A percentile compares a stretch with the other conserved stretches of the same genome.
Evolutionary conservation across 2,797 vertebrate species (phyloP).

Genomic region (Spea hammondii): DNA sequence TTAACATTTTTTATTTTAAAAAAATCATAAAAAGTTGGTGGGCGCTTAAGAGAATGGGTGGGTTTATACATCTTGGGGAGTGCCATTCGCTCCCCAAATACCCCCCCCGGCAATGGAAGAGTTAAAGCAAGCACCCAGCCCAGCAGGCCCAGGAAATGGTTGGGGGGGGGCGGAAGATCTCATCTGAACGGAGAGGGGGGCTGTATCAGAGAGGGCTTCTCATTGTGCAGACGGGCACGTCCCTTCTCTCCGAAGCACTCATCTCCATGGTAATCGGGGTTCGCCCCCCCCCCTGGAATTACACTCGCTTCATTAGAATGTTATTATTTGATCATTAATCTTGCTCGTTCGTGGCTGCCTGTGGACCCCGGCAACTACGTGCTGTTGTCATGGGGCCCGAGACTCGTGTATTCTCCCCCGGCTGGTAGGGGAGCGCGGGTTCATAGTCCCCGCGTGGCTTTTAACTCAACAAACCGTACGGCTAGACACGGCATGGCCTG

Average conservation of each 20-base stretch:
- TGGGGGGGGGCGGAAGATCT: neutral
- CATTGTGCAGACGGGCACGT: neutral
- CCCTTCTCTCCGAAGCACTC: neutral
- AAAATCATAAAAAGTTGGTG: no score
- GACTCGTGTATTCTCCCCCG: neutral
- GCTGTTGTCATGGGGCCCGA: constrained; percentile 20
- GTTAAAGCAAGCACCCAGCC: no score
- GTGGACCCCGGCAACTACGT: neutral
- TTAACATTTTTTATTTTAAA: no score
- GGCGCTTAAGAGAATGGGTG: no score
- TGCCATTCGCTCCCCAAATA: no score
- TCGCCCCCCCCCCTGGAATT: constrained; percentile 2
- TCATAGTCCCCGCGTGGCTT: no score
- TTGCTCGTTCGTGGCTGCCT: constrained; percentile 8
- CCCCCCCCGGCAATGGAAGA: no score
- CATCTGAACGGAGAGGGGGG: neutral
- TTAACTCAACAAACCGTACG: no score
- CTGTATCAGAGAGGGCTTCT: constrained; percentile 3
- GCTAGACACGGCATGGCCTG: no score
- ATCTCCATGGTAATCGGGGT: constrained; percentile 30
- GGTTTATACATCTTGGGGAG: no score
- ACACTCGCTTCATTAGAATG: constrained; percentile 17
- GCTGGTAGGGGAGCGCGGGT: no score
- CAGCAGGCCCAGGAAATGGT: neutral
- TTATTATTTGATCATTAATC: constrained; percentile 39